phyloP scores from a whole-genome alignment of 2,888 invertebrate genomes.

The Dastarcus helophoroides region DNA sequence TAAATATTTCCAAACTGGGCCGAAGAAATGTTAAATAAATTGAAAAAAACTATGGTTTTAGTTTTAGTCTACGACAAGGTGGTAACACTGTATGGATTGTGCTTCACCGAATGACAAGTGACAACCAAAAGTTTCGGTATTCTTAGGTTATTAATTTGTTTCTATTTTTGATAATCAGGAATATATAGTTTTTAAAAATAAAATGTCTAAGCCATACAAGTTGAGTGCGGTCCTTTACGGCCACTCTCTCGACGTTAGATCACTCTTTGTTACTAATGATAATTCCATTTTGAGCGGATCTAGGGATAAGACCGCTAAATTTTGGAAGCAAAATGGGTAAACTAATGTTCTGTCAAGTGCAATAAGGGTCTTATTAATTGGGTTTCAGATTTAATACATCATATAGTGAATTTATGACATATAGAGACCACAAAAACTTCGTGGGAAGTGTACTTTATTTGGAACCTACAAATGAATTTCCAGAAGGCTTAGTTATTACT shows the following conservation, averaged over 20 bases:
- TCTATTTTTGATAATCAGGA: too few relatives aligned
- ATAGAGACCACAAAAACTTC: slow-evolving; percentile 75
- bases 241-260: slow-evolving; percentile 78
- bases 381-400: slow-evolving; percentile 45
- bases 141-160: too few relatives aligned
- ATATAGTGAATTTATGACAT: slow-evolving; percentile 54
- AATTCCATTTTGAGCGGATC: slow-evolving; percentile 77
- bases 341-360: too few relatives aligned
- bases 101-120: too few relatives aligned
- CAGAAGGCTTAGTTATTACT: slow-evolving; percentile 71
- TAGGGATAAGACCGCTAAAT: slow-evolving; percentile 74
- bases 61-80: too few relatives aligned
- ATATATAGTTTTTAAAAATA: slow-evolving; percentile 12
- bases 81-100: too few relatives aligned
- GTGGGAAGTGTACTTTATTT: slow-evolving; percentile 72
- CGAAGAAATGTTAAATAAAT: too few relatives aligned
- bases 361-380: slow-evolving; percentile 2
- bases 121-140: too few relatives aligned
- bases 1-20: too few relatives aligned
- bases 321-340: slow-evolving; percentile 74
- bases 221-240: slow-evolving; percentile 66
- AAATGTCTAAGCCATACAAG: slow-evolving; percentile 49
- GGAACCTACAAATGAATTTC: slow-evolving; percentile 55
- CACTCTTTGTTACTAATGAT: slow-evolving; percentile 52
- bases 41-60: too few relatives aligned